phyloP scores from a whole-genome alignment of 2,888 invertebrate species.

The Catonia carolina region DNA sequence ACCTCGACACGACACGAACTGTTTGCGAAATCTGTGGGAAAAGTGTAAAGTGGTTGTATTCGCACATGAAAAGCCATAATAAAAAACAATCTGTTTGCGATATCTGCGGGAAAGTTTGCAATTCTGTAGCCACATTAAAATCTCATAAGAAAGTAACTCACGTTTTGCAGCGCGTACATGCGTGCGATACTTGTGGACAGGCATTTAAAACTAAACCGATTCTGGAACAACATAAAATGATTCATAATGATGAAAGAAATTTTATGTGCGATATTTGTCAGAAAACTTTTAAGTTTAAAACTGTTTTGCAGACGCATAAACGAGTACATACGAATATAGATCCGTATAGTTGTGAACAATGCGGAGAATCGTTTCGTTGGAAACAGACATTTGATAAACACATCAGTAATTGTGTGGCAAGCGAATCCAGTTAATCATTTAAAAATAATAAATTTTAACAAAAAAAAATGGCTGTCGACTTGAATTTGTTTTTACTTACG shows the following conservation, averaged over 20 bases:
- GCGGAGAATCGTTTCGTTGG: neutral
- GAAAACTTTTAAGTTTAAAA: neutral
- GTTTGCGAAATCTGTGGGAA: constrained; percentile 17
- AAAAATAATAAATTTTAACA: too few species aligned
- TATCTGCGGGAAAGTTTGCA: constrained; percentile 12
- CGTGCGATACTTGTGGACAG: constrained; percentile 13
- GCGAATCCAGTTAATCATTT: too few species aligned
- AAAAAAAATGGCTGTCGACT: too few species aligned
- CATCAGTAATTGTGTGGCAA: neutral
- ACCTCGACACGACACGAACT: neutral
- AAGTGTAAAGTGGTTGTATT: neutral
- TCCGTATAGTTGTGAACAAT: neutral
- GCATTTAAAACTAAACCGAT: neutral
- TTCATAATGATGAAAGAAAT: neutral
- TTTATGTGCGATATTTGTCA: neutral
- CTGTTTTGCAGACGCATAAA: neutral
- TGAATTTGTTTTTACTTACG: too few species aligned
- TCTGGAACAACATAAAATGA: neutral
- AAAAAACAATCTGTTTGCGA: constrained; percentile 14
- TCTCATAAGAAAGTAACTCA: neutral
- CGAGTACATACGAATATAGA: neutral
- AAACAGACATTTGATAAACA: constrained; percentile 4
- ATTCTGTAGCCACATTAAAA: neutral
- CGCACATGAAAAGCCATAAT: neutral
- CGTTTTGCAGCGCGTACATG: neutral